phyloP scores from a whole-genome alignment of 1,140 invertebrate genomes.

The Triops cancriformis region DNA sequence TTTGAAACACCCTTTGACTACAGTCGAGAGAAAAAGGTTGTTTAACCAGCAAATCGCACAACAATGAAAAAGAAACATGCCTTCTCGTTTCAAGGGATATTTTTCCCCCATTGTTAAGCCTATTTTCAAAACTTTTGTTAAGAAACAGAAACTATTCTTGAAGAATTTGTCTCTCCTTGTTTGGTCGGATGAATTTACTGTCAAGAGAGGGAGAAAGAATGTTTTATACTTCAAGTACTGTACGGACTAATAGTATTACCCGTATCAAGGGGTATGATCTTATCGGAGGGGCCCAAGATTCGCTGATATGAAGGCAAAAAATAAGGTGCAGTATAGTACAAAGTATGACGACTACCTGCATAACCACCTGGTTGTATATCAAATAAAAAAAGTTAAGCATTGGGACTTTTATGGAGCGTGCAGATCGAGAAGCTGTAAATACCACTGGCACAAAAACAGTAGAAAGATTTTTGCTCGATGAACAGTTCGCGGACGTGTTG shows the following conservation, averaged over 20 bases:
- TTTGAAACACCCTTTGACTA: neutral
- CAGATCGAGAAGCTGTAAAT: neutral
- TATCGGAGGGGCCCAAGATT: neutral
- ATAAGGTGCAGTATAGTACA: neutral
- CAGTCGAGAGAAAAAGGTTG: neutral
- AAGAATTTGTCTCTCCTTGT: no score
- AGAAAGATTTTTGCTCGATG: neutral
- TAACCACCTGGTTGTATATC: neutral
- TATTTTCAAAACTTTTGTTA: neutral
- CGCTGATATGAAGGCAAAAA: neutral
- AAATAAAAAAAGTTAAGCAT: neutral
- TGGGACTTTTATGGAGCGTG: neutral
- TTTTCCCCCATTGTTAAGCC: neutral
- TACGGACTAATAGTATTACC: neutral
- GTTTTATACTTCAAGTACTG: neutral
- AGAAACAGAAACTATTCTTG: no score
- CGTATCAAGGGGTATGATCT: neutral
- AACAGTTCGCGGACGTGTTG: neutral
- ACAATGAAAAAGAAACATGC: neutral
- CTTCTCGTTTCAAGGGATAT: neutral
- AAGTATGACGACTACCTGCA: neutral
- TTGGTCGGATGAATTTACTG: neutral
- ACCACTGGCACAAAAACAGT: neutral
- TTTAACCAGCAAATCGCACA: neutral
- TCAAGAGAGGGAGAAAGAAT: neutral